Conservation (phyloP, 2,888 invertebrate species). For the Andrena flavipes region DNA sequence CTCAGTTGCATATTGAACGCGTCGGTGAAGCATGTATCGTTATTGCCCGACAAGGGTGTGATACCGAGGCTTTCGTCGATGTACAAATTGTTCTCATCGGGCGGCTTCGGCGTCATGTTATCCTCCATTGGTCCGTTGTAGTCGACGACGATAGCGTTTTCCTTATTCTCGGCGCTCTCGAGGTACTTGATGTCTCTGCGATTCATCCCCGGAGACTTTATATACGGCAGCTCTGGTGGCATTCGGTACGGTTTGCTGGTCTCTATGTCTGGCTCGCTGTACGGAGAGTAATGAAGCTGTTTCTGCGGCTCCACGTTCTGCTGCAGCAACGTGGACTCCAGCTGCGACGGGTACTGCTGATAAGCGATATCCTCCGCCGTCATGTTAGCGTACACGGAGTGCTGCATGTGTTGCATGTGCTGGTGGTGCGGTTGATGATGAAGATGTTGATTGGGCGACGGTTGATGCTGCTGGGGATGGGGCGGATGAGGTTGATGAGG, state of each 20-base stretch:
- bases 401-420: slow-evolving; percentile 73
- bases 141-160: slow-evolving; percentile 79
- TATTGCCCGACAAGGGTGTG: slow-evolving; percentile 75
- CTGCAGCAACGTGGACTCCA: slow-evolving; percentile 70
- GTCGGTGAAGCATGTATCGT: slow-evolving; percentile 81
- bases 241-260: slow-evolving; percentile 79
- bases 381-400: slow-evolving; percentile 72
- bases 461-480: slow-evolving; percentile 64
- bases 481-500: slow-evolving; percentile 66
- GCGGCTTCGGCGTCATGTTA: slow-evolving; percentile 72
- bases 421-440: slow-evolving; percentile 67
- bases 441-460: slow-evolving; percentile 64
- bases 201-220: slow-evolving; percentile 83
- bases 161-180: slow-evolving; percentile 82
- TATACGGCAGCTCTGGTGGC: slow-evolving; percentile 81
- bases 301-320: slow-evolving; percentile 76
- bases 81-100: slow-evolving; percentile 76
- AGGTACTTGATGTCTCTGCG: slow-evolving; percentile 82
- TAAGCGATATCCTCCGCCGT: slow-evolving; percentile 74
- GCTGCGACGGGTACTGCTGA: slow-evolving; percentile 69
- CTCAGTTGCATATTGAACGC: slow-evolving; percentile 78
- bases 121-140: slow-evolving; percentile 78
- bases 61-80: slow-evolving; percentile 82
- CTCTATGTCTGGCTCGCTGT: slow-evolving; percentile 75
- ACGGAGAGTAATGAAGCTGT: slow-evolving; percentile 77